These are phyloP conservation scores for Tachysurus vachellii DNA, from an alignment of 2,113 vertebrate species.

Conservation along the genomic window DNA sequence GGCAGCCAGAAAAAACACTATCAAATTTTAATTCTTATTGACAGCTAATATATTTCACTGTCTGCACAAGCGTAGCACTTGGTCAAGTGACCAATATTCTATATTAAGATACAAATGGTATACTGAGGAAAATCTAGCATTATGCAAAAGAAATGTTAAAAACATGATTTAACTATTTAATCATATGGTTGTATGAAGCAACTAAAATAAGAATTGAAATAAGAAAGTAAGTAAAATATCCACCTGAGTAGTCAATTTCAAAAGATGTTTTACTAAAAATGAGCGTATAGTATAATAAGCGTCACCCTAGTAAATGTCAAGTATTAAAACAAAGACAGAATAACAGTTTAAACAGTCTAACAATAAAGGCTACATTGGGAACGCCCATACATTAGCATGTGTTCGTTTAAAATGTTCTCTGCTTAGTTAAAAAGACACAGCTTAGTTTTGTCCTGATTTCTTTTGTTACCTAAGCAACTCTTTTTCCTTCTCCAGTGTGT, in stretches of 20 bases:
- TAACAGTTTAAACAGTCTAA: neutral
- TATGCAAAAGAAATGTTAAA: neutral
- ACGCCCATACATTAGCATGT: neutral
- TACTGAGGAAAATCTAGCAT: neutral
- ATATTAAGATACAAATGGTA: neutral
- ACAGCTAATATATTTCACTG: neutral
- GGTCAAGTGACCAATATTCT: neutral
- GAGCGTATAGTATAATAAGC: neutral
- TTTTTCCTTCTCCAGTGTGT: slow-evolving; percentile 89
- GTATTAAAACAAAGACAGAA: neutral
- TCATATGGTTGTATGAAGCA: neutral
- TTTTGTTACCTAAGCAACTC: slow-evolving; percentile 83
- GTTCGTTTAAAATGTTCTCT: neutral
- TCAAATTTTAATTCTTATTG: neutral
- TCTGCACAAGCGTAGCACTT: neutral
- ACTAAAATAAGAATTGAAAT: neutral
- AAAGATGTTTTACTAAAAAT: neutral
- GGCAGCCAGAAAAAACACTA: slow-evolving; percentile 21
- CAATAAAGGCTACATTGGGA: neutral
- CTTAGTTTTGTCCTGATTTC: neutral
- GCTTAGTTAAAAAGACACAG: neutral
- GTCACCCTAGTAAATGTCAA: neutral
- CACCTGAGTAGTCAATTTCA: neutral
- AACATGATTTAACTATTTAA: neutral
- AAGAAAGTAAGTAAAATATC: neutral